Conservation (phyloP, 2,113 vertebrate genomes). For the Clinocottus analis region DNA sequence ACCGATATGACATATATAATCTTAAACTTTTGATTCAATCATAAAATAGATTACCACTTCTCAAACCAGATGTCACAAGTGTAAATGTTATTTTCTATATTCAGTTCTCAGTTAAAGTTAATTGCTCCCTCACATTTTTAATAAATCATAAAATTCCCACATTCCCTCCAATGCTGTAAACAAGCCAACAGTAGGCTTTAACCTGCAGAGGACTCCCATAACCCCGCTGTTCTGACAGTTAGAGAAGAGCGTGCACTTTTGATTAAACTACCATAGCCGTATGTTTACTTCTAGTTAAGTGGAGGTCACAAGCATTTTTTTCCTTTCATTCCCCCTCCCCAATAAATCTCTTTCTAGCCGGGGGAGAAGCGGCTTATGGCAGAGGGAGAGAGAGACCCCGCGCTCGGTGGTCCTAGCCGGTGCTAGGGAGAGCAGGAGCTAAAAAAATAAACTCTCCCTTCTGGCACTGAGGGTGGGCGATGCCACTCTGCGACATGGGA, state of each 20-base stretch:
- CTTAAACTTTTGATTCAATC: slow-evolving; percentile 29
- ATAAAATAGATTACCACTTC: slow-evolving; percentile 1
- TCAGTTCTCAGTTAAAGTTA: background rate
- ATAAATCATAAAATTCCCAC: slow-evolving; percentile 6
- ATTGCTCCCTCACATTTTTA: slow-evolving; percentile 1
- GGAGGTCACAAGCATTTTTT: slow-evolving; percentile 82
- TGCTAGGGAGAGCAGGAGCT: slow-evolving; percentile 84
- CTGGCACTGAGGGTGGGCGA: slow-evolving; percentile 94
- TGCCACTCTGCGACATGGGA: slow-evolving; percentile 89
- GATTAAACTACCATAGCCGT: slow-evolving; percentile 76
- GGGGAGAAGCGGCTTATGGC: slow-evolving; percentile 83
- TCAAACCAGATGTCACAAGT: background rate
- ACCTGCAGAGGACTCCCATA: slow-evolving; percentile 64
- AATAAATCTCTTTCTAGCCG: slow-evolving; percentile 76
- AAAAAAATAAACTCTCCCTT: slow-evolving; percentile 97
- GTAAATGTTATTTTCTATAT: background rate
- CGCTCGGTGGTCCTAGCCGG: slow-evolving; percentile 92
- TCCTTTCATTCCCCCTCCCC: slow-evolving; percentile 76
- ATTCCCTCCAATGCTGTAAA: slow-evolving; percentile 17
- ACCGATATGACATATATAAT: slow-evolving; percentile 18
- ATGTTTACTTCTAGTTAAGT: slow-evolving; percentile 81
- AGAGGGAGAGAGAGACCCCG: slow-evolving; percentile 71
- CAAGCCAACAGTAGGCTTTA: slow-evolving; percentile 24
- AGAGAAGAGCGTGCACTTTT: slow-evolving; percentile 64
- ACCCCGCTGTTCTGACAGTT: slow-evolving; percentile 73